Base-by-base conservation (phyloP, 1,140 invertebrate genomes). In the Antheraea mylitta region DNA sequence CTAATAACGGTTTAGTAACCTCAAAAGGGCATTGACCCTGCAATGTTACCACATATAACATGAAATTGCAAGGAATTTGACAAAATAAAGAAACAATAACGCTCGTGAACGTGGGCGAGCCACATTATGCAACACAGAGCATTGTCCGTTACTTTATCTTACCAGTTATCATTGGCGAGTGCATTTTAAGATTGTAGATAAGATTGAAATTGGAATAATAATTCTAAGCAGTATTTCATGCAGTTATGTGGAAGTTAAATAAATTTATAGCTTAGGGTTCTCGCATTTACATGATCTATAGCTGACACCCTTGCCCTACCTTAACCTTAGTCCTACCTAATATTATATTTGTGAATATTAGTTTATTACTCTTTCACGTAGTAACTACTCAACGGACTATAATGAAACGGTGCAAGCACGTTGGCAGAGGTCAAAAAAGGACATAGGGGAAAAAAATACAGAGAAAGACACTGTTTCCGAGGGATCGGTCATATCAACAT, bases 111-210 rank as follows among this genome's bases (percentile, higher is more conserved):
- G 66, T 65, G 22, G 62, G 66, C 66, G 62, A 18, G 58, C 19
- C 30, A 30, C 58, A 62, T 71, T 71, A 68, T 68, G 66, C 70
- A 71, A 71, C 45, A 3, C 61, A 64, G 70, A 67, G 69, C 69
- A 71, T 68, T 71, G 66, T 68, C 66, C 62, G 61, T 30, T 71
- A 63, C 19, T 64, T 68, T 71, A 68, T 68, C 58, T 72, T 59
- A 58, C 60, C n/a, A 7, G 22, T 64, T 68, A 61, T 64, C 53
- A 64, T 66, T 64, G 36, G 42, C 48, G 53, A 48, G 66, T 38
- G 58, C 45, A 64, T 38, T 37, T 38, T 37, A 30, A n/a, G 70
- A 72, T 72, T 53, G 16, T 53, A 45, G 70, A 72, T 72, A 72
- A 72, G 63, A 65, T 72, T n/a, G 42, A 58, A 68, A 68, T 36